A percentile compares a stretch with the other conserved stretches of the same genome.
Conservation (phyloP, 1,140 invertebrate genomes). For the Zaprionus africanus region DNA sequence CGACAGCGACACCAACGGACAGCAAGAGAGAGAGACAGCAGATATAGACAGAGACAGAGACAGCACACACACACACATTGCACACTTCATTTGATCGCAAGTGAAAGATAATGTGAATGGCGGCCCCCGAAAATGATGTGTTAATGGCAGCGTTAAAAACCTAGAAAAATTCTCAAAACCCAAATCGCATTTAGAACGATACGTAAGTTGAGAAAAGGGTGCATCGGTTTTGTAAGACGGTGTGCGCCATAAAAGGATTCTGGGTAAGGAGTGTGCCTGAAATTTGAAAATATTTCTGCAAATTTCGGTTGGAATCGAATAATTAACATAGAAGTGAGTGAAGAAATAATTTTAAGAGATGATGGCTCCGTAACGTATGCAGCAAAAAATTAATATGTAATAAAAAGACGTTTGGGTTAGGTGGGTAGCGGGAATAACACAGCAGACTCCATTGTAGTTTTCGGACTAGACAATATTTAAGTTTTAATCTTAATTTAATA, state of each 20-base stretch:
- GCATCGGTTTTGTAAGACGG: not conserved
- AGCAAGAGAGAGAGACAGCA: not conserved
- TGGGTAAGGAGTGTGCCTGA: not conserved
- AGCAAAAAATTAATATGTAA: no score
- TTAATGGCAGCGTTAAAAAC: conserved; percentile 76
- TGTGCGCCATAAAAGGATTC: not conserved
- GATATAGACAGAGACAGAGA: not conserved
- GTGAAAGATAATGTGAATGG: conserved; percentile 72
- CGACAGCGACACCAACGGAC: not conserved
- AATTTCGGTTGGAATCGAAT: no score
- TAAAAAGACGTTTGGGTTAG: no score
- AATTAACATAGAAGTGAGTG: no score
- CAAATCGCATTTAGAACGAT: conserved; percentile 17
- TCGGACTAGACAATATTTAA: no score
- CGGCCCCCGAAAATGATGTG: conserved; percentile 69
- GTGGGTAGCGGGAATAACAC: no score
- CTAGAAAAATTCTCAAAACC: conserved; percentile 32
- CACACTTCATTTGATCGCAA: conserved; percentile 82
- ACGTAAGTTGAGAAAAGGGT: not conserved
- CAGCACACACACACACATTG: conserved; percentile 46
- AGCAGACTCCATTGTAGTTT: no score
- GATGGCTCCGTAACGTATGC: no score
- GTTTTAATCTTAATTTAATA: no score
- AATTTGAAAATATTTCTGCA: no score
- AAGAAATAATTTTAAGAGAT: no score